These are phyloP conservation scores for Zosterops borbonicus DNA, from an alignment of 2,113 vertebrate species.

Conservation along the genomic window DNA sequence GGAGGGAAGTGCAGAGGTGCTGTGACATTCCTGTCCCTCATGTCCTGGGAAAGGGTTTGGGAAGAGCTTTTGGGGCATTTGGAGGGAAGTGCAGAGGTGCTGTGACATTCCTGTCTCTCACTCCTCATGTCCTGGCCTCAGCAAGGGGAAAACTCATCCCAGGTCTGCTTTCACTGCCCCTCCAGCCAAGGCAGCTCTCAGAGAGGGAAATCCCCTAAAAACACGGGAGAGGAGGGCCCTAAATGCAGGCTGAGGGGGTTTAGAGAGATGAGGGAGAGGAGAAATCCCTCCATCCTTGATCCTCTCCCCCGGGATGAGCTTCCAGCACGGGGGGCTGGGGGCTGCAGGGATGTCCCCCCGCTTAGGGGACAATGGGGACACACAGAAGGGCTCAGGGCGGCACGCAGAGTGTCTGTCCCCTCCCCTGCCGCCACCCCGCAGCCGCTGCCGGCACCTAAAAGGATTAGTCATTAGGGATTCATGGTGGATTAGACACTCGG, in stretches of 20 bases:
- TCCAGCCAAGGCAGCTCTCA: background rate
- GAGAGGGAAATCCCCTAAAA: background rate
- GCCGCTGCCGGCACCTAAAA: background rate
- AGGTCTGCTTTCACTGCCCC: background rate
- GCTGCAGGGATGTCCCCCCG: background rate
- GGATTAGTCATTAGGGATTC: background rate
- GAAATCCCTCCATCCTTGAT: background rate
- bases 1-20: background rate
- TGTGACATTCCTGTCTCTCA: background rate
- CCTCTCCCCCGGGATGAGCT: background rate
- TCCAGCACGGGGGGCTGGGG: background rate
- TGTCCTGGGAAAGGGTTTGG: background rate
- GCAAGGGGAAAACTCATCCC: background rate
- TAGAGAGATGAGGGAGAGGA: background rate
- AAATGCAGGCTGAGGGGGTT: background rate
- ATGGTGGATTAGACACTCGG: background rate
- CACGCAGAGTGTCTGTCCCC: fast-evolving
- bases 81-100: background rate
- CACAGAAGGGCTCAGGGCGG: background rate
- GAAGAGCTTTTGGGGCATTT: background rate
- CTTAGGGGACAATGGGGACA: background rate
- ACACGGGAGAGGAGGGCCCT: fast-evolving
- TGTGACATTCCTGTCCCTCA: background rate
- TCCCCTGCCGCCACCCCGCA: background rate
- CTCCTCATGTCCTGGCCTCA: background rate